A percentile compares a stretch with the other conserved stretches of the same genome.
Evolutionary conservation across 2,888 invertebrate species (phyloP).

Genomic region (Eupsilia transversa): DNA sequence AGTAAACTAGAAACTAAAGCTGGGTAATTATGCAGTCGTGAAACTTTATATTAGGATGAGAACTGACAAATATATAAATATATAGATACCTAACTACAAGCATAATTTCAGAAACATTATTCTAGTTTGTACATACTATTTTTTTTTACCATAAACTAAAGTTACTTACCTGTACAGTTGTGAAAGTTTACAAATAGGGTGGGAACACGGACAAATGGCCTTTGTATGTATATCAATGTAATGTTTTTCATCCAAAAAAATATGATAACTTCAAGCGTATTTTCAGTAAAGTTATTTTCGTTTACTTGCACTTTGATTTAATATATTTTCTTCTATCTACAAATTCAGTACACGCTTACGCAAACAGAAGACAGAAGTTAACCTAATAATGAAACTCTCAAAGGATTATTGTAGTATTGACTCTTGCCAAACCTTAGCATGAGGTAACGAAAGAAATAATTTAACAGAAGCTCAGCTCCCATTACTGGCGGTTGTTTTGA

Average conservation of each 20-base stretch:
- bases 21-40: neutral
- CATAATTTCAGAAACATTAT: no score
- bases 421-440: constrained; percentile 13
- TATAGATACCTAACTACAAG: no score
- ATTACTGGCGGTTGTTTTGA: constrained; percentile 29
- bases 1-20: neutral
- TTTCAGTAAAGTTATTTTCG: neutral
- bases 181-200: neutral
- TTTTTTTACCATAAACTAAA: neutral
- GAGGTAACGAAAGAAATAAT: constrained; percentile 44
- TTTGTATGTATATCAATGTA: neutral
- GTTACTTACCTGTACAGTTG: neutral
- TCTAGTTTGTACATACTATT: no score
- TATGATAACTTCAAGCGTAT: neutral
- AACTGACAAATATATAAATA: neutral
- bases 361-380: no score
- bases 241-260: neutral
- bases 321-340: neutral
- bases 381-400: constrained; percentile 10
- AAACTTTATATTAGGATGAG: neutral
- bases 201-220: neutral
- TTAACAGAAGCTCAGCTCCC: constrained; percentile 25
- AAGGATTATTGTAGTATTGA: constrained; percentile 27
- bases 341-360: neutral
- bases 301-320: neutral